phyloP scores from a whole-genome alignment of 2,797 vertebrate genomes.

The Hapalemur alaotrensis region DNA sequence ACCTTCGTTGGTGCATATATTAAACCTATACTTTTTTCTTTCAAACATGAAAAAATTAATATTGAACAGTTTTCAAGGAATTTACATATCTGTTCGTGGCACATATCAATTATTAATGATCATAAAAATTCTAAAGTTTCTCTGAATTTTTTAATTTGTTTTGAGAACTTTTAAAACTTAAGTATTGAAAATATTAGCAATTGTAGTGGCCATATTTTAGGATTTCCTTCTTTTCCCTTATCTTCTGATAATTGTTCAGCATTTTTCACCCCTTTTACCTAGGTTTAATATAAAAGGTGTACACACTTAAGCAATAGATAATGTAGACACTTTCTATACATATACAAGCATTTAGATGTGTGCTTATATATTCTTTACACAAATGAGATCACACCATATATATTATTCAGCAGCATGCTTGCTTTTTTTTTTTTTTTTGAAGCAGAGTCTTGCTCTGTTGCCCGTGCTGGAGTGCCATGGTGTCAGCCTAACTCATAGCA shows the following conservation, averaged over 20 bases:
- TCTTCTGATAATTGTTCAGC: constrained; percentile 3
- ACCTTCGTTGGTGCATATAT: not conserved
- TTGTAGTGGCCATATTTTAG: not conserved
- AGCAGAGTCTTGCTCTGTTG: no score
- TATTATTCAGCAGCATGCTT: not conserved
- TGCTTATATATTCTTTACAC: not conserved
- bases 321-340: not conserved
- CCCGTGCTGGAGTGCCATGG: no score
- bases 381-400: not conserved
- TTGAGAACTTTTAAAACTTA: constrained; percentile 12
- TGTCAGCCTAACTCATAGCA: no score
- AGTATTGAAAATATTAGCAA: not conserved
- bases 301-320: not conserved
- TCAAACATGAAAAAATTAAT: constrained; percentile 42
- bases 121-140: not conserved
- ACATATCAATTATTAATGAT: not conserved
- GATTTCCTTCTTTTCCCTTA: not conserved
- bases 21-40: constrained; percentile 38
- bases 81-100: constrained; percentile 1
- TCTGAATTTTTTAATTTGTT: not conserved
- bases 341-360: not conserved
- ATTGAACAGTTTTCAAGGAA: constrained; percentile 12
- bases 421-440: not conserved
- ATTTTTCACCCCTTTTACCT: not conserved
- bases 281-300: not conserved